These are phyloP conservation scores for Cyanoderma ruficeps DNA, from an alignment of 2,113 vertebrate genomes.

Conservation along the genomic window DNA sequence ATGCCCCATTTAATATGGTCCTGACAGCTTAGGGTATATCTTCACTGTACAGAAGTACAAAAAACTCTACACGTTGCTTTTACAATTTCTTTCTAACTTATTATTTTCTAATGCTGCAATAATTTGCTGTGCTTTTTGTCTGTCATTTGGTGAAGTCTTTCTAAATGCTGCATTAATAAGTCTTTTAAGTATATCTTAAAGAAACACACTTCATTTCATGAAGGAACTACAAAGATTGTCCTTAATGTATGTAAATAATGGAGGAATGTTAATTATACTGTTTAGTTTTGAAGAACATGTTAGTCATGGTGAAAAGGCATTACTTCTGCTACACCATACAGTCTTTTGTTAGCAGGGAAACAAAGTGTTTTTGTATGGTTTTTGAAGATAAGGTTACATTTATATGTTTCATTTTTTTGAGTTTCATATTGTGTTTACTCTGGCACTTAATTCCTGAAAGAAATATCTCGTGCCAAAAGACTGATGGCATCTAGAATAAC, in stretches of 20 bases:
- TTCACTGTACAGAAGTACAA: constrained; percentile 75
- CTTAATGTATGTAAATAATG: constrained; percentile 43
- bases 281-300: constrained; percentile 25
- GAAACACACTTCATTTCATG: constrained; percentile 51
- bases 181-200: constrained; percentile 36
- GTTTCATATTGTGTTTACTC: background rate
- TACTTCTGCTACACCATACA: background rate
- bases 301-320: constrained; percentile 27
- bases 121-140: constrained; percentile 56
- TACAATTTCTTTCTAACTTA: constrained; percentile 56
- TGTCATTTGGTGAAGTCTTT: constrained; percentile 38
- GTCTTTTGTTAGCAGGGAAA: background rate
- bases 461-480: constrained; percentile 11
- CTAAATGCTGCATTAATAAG: constrained; percentile 21
- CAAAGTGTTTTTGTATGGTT: background rate
- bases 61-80: constrained; percentile 55
- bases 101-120: constrained; percentile 65
- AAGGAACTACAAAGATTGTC: constrained; percentile 20
- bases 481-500: background rate
- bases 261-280: constrained; percentile 41
- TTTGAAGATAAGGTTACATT: constrained; percentile 17
- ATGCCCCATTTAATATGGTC: constrained; percentile 83
- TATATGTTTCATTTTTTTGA: background rate
- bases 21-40: constrained; percentile 79
- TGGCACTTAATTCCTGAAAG: constrained; percentile 47